Evolutionary conservation across 1,140 invertebrate genomes (phyloP).

Genomic region (Dendrolimus punctatus): DNA sequence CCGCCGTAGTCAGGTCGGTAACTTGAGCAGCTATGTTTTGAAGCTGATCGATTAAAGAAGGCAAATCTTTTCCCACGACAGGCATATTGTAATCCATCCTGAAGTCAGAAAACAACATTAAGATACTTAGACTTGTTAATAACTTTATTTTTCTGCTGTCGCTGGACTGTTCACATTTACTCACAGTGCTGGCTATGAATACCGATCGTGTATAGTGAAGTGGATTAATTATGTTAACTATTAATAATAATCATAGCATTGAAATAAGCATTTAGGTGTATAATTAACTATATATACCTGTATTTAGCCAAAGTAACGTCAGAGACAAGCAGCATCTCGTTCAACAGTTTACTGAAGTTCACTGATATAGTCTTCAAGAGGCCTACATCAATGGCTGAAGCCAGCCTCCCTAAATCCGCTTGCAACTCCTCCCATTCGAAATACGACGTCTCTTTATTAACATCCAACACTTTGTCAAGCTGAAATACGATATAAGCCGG

Average conservation of each 20-base stretch:
- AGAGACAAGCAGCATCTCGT: slow-evolving; percentile 76
- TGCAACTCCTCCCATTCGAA: slow-evolving; percentile 76
- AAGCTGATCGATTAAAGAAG: slow-evolving; percentile 81
- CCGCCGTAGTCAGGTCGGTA: slow-evolving; percentile 76
- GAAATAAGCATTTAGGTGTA: slow-evolving; percentile 43
- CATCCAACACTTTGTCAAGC: slow-evolving; percentile 76
- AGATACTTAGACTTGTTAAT: background rate
- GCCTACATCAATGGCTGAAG: slow-evolving; percentile 43
- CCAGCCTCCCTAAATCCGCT: slow-evolving; percentile 65
- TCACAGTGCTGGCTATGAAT: no score
- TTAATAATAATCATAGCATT: background rate
- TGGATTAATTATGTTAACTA: no score
- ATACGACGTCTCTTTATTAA: slow-evolving; percentile 74
- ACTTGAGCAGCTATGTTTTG: slow-evolving; percentile 82
- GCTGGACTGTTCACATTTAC: no score
- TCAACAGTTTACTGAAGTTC: slow-evolving; percentile 71
- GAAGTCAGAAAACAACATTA: slow-evolving; percentile 13
- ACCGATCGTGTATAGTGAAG: no score
- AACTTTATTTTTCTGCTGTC: background rate
- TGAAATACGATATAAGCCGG: slow-evolving; percentile 81
- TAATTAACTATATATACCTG: slow-evolving; percentile 75
- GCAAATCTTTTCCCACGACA: slow-evolving; percentile 80
- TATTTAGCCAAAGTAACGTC: slow-evolving; percentile 80
- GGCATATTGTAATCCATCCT: slow-evolving; percentile 74
- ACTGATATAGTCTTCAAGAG: slow-evolving; percentile 50